Percentiles rank a stretch among this genome's conserved stretches.
Conservation (phyloP, 2,113 vertebrate genomes). For the Arothron firmamentum region DNA sequence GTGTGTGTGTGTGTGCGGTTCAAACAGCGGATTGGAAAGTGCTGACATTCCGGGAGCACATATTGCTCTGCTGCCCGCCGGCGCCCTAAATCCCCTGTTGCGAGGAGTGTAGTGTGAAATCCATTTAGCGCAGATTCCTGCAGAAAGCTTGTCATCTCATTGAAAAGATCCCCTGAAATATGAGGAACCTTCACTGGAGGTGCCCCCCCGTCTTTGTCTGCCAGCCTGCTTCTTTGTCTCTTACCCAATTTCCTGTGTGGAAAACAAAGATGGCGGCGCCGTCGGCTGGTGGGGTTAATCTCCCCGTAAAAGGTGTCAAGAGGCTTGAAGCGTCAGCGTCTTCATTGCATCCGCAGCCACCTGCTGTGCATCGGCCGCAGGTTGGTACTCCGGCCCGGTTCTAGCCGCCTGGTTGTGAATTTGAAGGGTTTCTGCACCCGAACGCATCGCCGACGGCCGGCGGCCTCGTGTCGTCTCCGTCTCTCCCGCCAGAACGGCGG, state of each 20-base stretch:
- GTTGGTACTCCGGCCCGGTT: neutral
- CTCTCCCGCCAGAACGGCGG: no score
- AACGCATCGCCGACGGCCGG: no score
- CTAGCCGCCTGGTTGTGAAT: no score
- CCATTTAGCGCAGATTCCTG: conserved; percentile 63
- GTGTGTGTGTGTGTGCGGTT: conserved; percentile 27
- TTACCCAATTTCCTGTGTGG: conserved; percentile 7
- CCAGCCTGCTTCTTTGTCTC: conserved; percentile 23
- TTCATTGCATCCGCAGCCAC: conserved; percentile 11
- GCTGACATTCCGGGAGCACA: conserved; percentile 64
- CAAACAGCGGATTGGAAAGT: conserved; percentile 54
- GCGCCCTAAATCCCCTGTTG: conserved; percentile 62
- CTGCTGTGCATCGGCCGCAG: conserved; percentile 5
- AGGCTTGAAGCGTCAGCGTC: conserved; percentile 12
- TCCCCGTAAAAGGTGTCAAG: conserved; percentile 19
- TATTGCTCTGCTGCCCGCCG: conserved; percentile 55
- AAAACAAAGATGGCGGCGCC: conserved; percentile 40
- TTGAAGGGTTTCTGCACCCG: no score
- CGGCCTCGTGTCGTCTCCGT: no score
- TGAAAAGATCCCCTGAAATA: conserved; percentile 59
- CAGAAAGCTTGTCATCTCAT: conserved; percentile 64
- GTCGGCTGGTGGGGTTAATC: conserved; percentile 30
- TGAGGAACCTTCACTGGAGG: conserved; percentile 28
- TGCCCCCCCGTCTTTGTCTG: conserved; percentile 9
- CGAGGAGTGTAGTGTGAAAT: conserved; percentile 66